phyloP scores from a whole-genome alignment of 1,140 invertebrate species.

The Philaenus spumarius region DNA sequence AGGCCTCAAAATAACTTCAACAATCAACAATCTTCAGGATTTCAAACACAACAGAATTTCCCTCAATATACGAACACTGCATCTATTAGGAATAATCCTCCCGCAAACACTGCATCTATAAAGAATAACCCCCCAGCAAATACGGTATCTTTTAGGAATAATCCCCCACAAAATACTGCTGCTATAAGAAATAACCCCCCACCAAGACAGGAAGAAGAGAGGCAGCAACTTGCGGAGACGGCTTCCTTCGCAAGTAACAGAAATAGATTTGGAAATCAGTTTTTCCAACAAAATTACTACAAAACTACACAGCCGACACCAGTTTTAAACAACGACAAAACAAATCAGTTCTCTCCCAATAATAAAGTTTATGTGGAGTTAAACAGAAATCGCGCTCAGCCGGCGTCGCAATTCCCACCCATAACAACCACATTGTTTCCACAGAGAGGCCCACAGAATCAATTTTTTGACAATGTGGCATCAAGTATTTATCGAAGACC shows the following conservation, averaged over 20 bases:
- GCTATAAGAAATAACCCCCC: conserved; percentile 12
- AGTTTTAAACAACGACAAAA: not conserved
- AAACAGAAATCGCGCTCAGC: not conserved
- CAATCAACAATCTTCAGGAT: no score
- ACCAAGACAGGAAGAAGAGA: conserved; percentile 41
- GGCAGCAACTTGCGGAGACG: conserved; percentile 64
- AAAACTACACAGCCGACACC: not conserved
- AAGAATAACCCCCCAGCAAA: no score
- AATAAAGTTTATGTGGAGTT: not conserved
- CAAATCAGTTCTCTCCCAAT: not conserved
- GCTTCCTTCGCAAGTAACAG: conserved; percentile 60
- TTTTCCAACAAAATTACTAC: conserved; percentile 14
- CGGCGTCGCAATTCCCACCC: not conserved
- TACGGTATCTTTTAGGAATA: no score
- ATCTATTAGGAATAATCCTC: not conserved
- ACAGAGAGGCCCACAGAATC: no score
- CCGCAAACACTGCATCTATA: no score
- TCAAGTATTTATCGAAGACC: not conserved
- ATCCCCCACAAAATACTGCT: no score
- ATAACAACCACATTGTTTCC: not conserved
- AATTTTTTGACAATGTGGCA: not conserved
- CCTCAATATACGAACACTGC: not conserved
- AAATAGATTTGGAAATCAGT: conserved; percentile 25
- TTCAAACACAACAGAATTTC: no score
- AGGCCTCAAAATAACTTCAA: no score